Percentiles rank a stretch among this genome's conserved stretches.
Evolutionary conservation across 2,113 vertebrate species (phyloP).

Genomic region (Crotophaga sulcirostris): DNA sequence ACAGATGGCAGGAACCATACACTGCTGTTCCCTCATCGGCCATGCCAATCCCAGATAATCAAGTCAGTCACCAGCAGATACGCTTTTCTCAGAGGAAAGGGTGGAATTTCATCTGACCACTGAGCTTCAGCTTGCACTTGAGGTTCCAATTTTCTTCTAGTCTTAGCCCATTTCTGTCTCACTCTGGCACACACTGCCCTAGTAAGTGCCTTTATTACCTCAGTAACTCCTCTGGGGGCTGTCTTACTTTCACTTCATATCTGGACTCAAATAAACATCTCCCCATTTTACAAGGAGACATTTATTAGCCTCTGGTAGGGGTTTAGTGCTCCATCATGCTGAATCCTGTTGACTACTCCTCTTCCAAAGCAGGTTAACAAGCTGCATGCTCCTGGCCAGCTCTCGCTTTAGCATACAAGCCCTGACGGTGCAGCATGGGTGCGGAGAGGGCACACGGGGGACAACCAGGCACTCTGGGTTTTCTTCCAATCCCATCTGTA

Average conservation of each 20-base stretch:
- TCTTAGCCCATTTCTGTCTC: slow-evolving; percentile 48
- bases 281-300: slow-evolving; percentile 50
- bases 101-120: slow-evolving; percentile 35
- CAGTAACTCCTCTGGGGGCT: slow-evolving; percentile 44
- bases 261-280: slow-evolving; percentile 46
- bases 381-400: accelerated
- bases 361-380: not conserved
- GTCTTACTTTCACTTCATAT: slow-evolving; percentile 64
- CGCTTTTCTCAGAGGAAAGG: slow-evolving; percentile 11
- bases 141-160: slow-evolving; percentile 57
- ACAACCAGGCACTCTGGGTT: accelerated
- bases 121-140: not conserved
- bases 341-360: not conserved
- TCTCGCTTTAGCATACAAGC: accelerated
- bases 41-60: not conserved
- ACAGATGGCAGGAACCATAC: slow-evolving; percentile 39
- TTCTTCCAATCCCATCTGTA: not conserved
- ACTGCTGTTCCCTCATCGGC: slow-evolving; percentile 10
- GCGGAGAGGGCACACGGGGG: accelerated
- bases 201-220: slow-evolving; percentile 64
- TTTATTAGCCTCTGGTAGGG: slow-evolving; percentile 22
- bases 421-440: accelerated
- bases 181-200: slow-evolving; percentile 55
- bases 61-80: slow-evolving; percentile 5
- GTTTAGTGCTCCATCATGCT: slow-evolving; percentile 18